Evolutionary conservation across 2,888 invertebrate genomes (phyloP).

Genomic region (Thelaira solivaga): DNA sequence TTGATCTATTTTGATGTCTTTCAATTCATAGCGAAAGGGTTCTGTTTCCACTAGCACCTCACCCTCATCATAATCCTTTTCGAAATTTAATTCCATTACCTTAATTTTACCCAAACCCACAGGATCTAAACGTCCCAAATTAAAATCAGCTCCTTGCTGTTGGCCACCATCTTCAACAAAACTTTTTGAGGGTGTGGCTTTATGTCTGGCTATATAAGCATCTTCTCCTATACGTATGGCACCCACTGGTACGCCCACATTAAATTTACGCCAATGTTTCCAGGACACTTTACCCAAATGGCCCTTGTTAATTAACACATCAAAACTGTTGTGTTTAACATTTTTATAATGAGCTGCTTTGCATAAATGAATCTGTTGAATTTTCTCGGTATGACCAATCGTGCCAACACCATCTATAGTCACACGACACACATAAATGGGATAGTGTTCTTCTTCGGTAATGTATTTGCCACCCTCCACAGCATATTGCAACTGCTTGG

Average conservation of each 20-base stretch:
- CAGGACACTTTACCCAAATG: conserved; percentile 86
- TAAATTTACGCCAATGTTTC: conserved; percentile 86
- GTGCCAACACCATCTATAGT: conserved; percentile 85
- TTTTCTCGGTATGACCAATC: conserved; percentile 80
- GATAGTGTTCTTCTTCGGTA: conserved; percentile 75
- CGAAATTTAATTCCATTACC: conserved; percentile 82
- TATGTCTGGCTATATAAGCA: conserved; percentile 78
- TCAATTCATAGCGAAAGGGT: conserved; percentile 86
- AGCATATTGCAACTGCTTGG: conserved; percentile 80
- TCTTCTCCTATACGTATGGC: conserved; percentile 79
- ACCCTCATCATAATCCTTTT: conserved; percentile 80
- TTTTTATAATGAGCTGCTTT: conserved; percentile 81
- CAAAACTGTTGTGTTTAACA: conserved; percentile 81
- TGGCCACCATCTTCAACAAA: conserved; percentile 57
- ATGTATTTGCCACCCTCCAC: conserved; percentile 81
- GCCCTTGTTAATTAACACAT: conserved; percentile 87
- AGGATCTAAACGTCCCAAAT: conserved; percentile 84
- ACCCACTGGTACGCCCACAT: conserved; percentile 81
- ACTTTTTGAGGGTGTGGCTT: conserved; percentile 61
- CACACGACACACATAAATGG: conserved; percentile 86
- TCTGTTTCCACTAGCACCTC: conserved; percentile 89
- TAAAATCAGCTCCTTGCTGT: conserved; percentile 74
- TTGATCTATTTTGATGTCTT: conserved; percentile 81
- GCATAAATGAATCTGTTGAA: conserved; percentile 80
- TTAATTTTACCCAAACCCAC: conserved; percentile 83